Percentiles rank a stretch among this genome's conserved stretches.
These are phyloP conservation scores for Lampris megalopsis DNA, from an alignment of 2,113 vertebrate genomes.

Conservation along the genomic window DNA sequence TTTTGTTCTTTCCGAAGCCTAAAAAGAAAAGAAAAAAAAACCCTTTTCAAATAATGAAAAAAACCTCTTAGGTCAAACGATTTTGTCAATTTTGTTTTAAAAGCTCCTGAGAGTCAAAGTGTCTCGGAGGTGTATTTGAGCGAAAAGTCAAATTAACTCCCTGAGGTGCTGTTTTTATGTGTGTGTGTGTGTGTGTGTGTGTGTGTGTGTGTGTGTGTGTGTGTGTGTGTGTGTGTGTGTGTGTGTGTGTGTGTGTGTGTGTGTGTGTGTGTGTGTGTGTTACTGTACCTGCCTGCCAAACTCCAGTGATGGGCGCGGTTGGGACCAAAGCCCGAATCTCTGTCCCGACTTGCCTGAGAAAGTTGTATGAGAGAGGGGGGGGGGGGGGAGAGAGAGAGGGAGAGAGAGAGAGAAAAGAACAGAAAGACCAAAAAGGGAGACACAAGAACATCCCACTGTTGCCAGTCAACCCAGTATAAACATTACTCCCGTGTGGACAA, in stretches of 20 bases:
- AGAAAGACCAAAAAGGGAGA: constrained; percentile 57
- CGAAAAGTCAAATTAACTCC: constrained; percentile 63
- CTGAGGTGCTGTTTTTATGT: constrained; percentile 61
- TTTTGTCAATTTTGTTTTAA: background rate
- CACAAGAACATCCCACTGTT: constrained; percentile 64
- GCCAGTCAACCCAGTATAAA: constrained; percentile 37
- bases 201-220: too few species aligned
- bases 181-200: background rate
- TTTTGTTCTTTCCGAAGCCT: too few species aligned
- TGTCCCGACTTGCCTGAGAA: constrained; percentile 78
- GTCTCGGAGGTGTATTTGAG: constrained; percentile 28
- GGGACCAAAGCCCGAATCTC: constrained; percentile 67
- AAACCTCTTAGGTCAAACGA: too few species aligned
- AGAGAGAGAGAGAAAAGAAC: constrained; percentile 24
- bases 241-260: too few species aligned
- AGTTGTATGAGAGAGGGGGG: constrained; percentile 40
- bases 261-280: too few species aligned
- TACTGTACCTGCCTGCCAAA: constrained; percentile 74
- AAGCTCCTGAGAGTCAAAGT: constrained; percentile 33
- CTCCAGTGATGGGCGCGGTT: constrained; percentile 76
- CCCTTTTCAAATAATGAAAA: too few species aligned
- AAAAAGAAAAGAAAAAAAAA: too few species aligned
- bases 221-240: too few species aligned
- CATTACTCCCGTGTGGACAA: constrained; percentile 23
- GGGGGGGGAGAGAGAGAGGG: too few species aligned